phyloP scores from a whole-genome alignment of 2,888 invertebrate genomes.

The Philonicus albiceps region DNA sequence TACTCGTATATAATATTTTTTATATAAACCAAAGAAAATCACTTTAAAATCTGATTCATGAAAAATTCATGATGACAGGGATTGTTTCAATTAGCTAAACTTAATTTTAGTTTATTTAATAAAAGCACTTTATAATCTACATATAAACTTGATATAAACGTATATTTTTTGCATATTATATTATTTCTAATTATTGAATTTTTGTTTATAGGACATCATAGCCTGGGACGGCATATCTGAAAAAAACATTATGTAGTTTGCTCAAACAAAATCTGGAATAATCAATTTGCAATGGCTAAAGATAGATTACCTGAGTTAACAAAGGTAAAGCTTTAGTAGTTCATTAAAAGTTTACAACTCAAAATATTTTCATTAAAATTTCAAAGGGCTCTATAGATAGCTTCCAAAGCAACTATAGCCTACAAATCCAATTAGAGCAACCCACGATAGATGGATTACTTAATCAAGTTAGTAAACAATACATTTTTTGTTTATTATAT shows the following conservation, averaged over 20 bases:
- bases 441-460: conserved; percentile 18
- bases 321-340: conserved; percentile 55
- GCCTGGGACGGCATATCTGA: neutral
- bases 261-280: neutral
- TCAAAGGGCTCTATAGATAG: neutral
- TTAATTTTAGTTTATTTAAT: neutral
- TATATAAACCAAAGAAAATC: too few species aligned
- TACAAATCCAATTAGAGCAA: neutral
- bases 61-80: too few species aligned
- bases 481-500: neutral
- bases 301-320: conserved; percentile 61
- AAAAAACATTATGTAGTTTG: neutral
- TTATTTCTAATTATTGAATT: neutral
- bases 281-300: conserved; percentile 54
- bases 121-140: neutral
- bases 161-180: neutral
- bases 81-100: too few species aligned
- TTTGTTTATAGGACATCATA: neutral
- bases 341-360: neutral
- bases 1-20: too few species aligned
- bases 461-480: neutral
- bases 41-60: too few species aligned
- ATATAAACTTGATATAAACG: neutral
- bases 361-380: neutral
- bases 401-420: neutral